phyloP scores from a whole-genome alignment of 2,888 invertebrate species.

The Agrotis clavis region DNA sequence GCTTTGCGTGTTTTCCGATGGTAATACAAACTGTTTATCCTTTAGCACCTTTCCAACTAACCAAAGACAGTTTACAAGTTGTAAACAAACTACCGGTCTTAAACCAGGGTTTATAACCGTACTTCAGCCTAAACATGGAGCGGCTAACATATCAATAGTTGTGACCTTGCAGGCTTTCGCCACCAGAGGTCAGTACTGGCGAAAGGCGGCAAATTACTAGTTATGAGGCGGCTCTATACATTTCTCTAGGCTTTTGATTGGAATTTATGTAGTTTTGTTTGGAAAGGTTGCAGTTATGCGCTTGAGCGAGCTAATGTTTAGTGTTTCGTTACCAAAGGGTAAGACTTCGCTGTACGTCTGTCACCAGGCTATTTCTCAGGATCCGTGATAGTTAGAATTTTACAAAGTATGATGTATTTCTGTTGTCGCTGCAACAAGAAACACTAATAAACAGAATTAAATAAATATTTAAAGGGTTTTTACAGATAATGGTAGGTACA shows the following conservation, averaged over 20 bases:
- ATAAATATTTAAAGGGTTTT: too few relatives aligned
- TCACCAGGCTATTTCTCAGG: too few relatives aligned
- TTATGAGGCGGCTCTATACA: conserved; percentile 14
- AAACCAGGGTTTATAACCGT: background rate
- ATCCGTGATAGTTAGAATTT: too few relatives aligned
- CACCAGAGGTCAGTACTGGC: conserved; percentile 58
- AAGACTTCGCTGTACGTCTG: too few relatives aligned
- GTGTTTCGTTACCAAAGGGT: too few relatives aligned
- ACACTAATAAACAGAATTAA: too few relatives aligned
- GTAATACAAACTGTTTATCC: too few relatives aligned
- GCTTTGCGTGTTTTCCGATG: too few relatives aligned
- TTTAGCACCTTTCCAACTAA: background rate
- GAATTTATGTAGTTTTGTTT: background rate
- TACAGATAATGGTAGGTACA: too few relatives aligned
- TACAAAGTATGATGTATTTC: too few relatives aligned
- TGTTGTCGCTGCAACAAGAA: too few relatives aligned
- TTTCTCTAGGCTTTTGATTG: conserved; percentile 35
- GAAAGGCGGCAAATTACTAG: conserved; percentile 55
- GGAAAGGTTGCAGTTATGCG: background rate
- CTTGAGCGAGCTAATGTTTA: background rate
- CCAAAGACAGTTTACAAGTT: background rate
- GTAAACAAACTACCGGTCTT: conserved; percentile 11
- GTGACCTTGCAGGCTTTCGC: conserved; percentile 64
- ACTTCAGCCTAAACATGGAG: background rate
- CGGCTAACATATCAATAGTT: conserved; percentile 40